phyloP scores from a whole-genome alignment of 2,113 vertebrate genomes.

The Mesembrinibis cayennensis region DNA sequence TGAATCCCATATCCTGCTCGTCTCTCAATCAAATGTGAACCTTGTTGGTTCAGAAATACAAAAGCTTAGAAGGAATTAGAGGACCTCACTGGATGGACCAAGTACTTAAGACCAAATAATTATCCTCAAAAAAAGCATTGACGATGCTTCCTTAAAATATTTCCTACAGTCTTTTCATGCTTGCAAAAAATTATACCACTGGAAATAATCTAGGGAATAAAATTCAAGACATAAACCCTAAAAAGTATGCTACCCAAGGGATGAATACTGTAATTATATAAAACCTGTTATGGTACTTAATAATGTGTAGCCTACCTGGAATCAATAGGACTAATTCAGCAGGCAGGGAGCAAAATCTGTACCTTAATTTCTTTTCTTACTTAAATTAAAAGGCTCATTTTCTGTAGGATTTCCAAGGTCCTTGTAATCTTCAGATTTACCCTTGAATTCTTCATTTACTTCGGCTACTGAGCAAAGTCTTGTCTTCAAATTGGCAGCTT shows the following conservation, averaged over 20 bases:
- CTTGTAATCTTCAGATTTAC: conserved; percentile 1
- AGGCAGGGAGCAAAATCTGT: conserved; percentile 1
- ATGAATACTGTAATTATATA: conserved; percentile 29
- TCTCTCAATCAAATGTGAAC: background rate
- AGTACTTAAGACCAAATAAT: background rate
- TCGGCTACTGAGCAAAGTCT: background rate
- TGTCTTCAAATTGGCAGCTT: conserved; percentile 23
- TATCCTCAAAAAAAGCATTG: background rate
- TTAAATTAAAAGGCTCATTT: conserved; percentile 25
- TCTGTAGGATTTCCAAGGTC: conserved; percentile 4
- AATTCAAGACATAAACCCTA: background rate
- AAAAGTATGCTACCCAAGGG: background rate
- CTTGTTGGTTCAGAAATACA: background rate
- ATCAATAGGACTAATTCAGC: conserved; percentile 28
- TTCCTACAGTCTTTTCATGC: background rate
- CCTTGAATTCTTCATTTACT: conserved; percentile 29
- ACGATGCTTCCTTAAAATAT: background rate
- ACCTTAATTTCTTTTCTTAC: conserved; percentile 19
- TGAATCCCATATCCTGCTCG: background rate
- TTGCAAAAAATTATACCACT: background rate
- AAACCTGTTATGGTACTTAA: conserved; percentile 13
- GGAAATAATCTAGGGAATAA: conserved; percentile 3
- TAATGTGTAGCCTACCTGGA: conserved; percentile 16
- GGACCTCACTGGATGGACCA: background rate
- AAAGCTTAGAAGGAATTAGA: background rate